These are phyloP conservation scores for Oreochromis grahami DNA, from an alignment of 2,797 vertebrate genomes.

Conservation along the genomic window DNA sequence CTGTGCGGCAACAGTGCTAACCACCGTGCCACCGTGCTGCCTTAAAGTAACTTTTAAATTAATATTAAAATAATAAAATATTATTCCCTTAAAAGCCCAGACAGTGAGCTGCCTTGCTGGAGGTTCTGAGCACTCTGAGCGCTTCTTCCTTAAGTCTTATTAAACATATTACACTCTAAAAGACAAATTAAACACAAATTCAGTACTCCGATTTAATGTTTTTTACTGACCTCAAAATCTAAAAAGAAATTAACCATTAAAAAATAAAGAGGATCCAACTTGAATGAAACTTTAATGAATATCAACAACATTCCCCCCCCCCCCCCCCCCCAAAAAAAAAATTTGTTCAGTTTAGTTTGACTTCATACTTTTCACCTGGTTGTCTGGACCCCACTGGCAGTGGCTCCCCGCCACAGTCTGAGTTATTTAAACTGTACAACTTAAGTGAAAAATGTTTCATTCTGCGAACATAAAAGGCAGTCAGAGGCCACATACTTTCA, in stretches of 20 bases:
- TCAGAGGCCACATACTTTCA: not conserved
- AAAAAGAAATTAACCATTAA: not conserved
- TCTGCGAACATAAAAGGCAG: not conserved
- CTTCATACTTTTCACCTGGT: not conserved
- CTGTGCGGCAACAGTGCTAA: too few relatives aligned
- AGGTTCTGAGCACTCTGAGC: not conserved
- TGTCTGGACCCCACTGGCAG: not conserved
- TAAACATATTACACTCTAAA: accelerated
- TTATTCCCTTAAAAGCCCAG: not conserved
- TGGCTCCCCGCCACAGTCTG: not conserved
- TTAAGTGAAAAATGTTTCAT: not conserved
- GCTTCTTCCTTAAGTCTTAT: not conserved
- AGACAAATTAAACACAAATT: not conserved
- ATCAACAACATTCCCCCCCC: not conserved
- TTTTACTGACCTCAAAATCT: not conserved
- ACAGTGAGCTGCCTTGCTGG: not conserved
- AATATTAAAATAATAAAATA: not conserved
- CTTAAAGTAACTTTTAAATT: not conserved
- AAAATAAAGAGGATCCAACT: not conserved
- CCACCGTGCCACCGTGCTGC: too few relatives aligned
- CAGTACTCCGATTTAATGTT: too few relatives aligned
- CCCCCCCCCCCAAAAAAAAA: not conserved
- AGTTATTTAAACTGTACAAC: not conserved
- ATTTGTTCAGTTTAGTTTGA: not conserved
- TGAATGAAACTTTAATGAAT: not conserved